Evolutionary conservation across 2,888 invertebrate species (phyloP), one percentile per base, ranked within the genome.

Genomic region (Caenorhabditis drosophilae): DNA sequence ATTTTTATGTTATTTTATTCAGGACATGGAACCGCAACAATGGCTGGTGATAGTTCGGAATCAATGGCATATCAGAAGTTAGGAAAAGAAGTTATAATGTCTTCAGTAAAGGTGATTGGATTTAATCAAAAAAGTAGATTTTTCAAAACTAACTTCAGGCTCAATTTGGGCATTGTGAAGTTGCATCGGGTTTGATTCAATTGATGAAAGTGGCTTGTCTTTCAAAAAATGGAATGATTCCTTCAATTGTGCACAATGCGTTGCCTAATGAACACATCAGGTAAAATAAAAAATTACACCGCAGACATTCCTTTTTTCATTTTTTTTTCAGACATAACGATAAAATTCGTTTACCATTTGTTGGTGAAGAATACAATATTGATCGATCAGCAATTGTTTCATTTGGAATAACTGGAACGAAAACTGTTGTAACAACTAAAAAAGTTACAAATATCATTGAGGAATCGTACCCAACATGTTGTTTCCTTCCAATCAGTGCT

Each of bases 351-450:
- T 42, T 70, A 6, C 70, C 69, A 7, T 71, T 69, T 44, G 55
- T 74, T 0, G 34, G 53, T 1, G 73, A 74, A 41, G 73, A 74
- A 46, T 16, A 22, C 11, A 55, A 52, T 6, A 49, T 71, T 18
- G 27, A 46, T 0, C 46, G 50, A 7, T 50, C 70, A 2, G 70
- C 67, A 1, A 49, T 74, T 27, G 67, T 69, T 9, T 70, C 69
- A 0, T 74, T 70, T 34, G 73, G 70, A 34, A 67, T 74, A 20
- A 68, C 69, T 23, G 73, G 73, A 48, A 69, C 70, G 0, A 69
- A 70, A 22, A 67, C 70, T 1, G 64, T 67, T 9, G 63, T 70
- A 1, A 36, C 58, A 0, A 58, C 67, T 0, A 52, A 54, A 40
- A 54, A 47, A 34, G 42, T 51, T 0, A n/a, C 15, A 0, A 25